Percentiles rank a stretch among this genome's conserved stretches.
Evolutionary conservation across 1,140 invertebrate species (phyloP).

Genomic region (Pachypeltis micranthus): DNA sequence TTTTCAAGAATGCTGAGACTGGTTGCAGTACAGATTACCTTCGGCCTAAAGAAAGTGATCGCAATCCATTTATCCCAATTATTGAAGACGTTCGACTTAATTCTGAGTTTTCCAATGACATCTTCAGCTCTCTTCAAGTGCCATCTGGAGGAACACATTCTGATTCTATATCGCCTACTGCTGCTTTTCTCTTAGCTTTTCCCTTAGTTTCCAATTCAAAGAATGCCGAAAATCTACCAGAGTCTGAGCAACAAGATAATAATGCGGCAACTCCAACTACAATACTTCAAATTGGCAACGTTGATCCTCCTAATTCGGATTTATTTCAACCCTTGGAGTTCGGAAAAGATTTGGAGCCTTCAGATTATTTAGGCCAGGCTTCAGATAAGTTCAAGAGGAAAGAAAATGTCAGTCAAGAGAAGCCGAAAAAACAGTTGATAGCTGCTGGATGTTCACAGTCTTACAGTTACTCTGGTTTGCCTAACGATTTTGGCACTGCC

Average conservation of each 20-base stretch:
- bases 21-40: neutral
- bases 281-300: conserved; percentile 47
- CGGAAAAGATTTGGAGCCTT: neutral
- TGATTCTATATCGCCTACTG: conserved; percentile 60
- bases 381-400: neutral
- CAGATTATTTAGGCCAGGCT: neutral
- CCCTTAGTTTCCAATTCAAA: conserved; percentile 50
- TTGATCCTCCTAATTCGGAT: conserved; percentile 39
- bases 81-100: conserved; percentile 42
- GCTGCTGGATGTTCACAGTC: neutral
- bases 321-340: conserved; percentile 25
- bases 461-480: neutral
- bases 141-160: conserved; percentile 47
- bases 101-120: conserved; percentile 57
- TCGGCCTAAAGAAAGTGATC: conserved; percentile 24
- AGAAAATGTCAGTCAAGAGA: neutral
- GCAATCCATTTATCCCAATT: conserved; percentile 28
- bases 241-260: conserved; percentile 40
- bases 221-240: conserved; percentile 44
- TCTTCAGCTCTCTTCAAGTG: conserved; percentile 54
- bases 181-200: conserved; percentile 61
- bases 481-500: neutral
- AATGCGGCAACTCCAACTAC: conserved; percentile 42
- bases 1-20: conserved; percentile 1
- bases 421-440: neutral